A percentile compares a stretch with the other conserved stretches of the same genome.
These are phyloP conservation scores for Phytoseiulus persimilis DNA, from an alignment of 2,888 invertebrate species.

Conservation along the genomic window DNA sequence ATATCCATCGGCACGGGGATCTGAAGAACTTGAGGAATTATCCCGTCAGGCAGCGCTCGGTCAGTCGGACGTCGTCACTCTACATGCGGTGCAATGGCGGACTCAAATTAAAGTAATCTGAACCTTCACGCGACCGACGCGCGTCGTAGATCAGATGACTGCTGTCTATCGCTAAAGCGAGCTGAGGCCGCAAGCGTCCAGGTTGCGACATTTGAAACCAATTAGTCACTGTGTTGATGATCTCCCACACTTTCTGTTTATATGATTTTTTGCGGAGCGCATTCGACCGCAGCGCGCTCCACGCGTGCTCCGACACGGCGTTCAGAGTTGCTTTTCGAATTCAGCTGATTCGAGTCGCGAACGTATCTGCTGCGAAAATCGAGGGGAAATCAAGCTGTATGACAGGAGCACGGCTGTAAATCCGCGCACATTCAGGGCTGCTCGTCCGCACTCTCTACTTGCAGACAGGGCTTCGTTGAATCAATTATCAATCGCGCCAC, in stretches of 20 bases:
- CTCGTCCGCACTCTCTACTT: no score
- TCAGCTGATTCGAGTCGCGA: no score
- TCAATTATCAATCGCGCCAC: no score
- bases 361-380: no score
- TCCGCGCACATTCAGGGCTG: no score
- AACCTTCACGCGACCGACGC: constrained; percentile 22
- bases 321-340: no score
- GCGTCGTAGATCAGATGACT: not conserved
- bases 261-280: not conserved
- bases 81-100: not conserved
- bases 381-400: no score
- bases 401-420: no score
- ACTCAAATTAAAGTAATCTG: constrained; percentile 11
- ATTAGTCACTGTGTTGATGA: not conserved
- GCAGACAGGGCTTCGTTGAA: no score
- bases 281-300: not conserved
- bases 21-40: no score
- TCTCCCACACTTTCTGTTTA: not conserved
- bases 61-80: not conserved
- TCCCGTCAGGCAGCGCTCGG: no score
- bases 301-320: not conserved
- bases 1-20: no score
- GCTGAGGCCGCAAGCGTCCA: not conserved
- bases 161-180: not conserved
- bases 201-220: not conserved